Percentiles rank a stretch among this genome's conserved stretches.
These are phyloP conservation scores for Rotaria socialis DNA, from an alignment of 2,888 invertebrate genomes.

Conservation along the genomic window DNA sequence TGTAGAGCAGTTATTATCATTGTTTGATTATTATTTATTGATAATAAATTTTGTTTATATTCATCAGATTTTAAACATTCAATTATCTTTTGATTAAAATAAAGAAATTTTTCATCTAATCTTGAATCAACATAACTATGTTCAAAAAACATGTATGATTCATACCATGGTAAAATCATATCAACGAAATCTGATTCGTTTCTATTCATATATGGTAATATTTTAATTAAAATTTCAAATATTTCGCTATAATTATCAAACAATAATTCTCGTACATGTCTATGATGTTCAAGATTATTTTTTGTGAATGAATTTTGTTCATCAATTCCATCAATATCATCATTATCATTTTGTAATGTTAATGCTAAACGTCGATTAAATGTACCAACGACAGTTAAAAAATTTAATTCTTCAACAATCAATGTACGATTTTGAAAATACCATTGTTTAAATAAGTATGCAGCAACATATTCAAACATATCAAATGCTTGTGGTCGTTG, in stretches of 20 bases:
- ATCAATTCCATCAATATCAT: not conserved
- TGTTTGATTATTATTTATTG: not conserved
- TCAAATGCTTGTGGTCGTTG: not conserved
- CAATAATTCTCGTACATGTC: slow-evolving; percentile 1
- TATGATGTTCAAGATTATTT: not conserved
- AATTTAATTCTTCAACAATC: not conserved
- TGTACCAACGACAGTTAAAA: not conserved
- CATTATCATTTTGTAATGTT: slow-evolving; percentile 8
- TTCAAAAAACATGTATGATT: not conserved
- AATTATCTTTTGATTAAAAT: not conserved
- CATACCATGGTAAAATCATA: not conserved
- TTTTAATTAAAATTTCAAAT: not conserved
- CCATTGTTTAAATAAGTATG: slow-evolving; percentile 18
- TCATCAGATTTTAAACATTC: slow-evolving; percentile 1
- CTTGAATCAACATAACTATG: slow-evolving; percentile 8
- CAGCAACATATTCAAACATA: not conserved
- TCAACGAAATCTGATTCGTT: not conserved
- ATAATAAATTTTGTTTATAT: not conserved
- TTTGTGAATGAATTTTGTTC: not conserved
- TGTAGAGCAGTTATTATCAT: not conserved
- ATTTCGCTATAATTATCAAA: not conserved
- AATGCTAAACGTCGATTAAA: slow-evolving; percentile 6
- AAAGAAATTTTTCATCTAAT: slow-evolving; percentile 10
- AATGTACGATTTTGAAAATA: not conserved
- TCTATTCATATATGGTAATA: not conserved